phyloP scores from a whole-genome alignment of 1,140 invertebrate species.

The Trialeurodes vaporariorum region DNA sequence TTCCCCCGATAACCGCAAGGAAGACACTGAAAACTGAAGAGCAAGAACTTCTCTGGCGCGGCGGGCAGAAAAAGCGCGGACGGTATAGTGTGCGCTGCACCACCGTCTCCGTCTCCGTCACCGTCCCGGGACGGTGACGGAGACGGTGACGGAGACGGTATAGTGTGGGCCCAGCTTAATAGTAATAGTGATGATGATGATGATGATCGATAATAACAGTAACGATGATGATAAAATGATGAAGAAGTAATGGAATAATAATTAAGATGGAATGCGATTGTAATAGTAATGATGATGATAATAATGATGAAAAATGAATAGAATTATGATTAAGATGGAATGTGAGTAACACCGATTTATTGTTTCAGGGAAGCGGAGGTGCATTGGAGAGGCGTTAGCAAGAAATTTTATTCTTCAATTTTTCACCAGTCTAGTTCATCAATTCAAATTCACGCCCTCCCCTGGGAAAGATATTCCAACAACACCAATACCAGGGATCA shows the following conservation, averaged over 20 bases:
- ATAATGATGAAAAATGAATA: neutral
- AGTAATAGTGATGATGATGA: neutral
- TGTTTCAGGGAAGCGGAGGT: constrained; percentile 54
- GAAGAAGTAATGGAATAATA: neutral
- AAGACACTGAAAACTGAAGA: too few relatives aligned
- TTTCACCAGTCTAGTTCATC: neutral
- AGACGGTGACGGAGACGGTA: too few relatives aligned
- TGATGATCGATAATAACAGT: neutral
- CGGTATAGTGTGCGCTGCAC: too few relatives aligned
- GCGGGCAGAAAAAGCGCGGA: too few relatives aligned
- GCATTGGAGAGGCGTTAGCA: constrained; percentile 63
- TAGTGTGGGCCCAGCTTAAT: too few relatives aligned
- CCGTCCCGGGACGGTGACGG: too few relatives aligned
- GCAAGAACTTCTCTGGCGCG: too few relatives aligned
- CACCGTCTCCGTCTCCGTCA: too few relatives aligned
- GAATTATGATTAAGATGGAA: too few relatives aligned
- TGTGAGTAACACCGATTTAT: too few relatives aligned
- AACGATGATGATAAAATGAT: neutral
- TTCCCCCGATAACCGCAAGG: too few relatives aligned
- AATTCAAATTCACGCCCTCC: neutral
- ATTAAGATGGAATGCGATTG: neutral
- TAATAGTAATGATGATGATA: neutral
- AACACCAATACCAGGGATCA: neutral
- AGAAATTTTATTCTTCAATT: neutral
- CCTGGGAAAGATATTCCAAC: neutral